phyloP scores from a whole-genome alignment of 2,113 vertebrate species.

The Anguilla japonica region DNA sequence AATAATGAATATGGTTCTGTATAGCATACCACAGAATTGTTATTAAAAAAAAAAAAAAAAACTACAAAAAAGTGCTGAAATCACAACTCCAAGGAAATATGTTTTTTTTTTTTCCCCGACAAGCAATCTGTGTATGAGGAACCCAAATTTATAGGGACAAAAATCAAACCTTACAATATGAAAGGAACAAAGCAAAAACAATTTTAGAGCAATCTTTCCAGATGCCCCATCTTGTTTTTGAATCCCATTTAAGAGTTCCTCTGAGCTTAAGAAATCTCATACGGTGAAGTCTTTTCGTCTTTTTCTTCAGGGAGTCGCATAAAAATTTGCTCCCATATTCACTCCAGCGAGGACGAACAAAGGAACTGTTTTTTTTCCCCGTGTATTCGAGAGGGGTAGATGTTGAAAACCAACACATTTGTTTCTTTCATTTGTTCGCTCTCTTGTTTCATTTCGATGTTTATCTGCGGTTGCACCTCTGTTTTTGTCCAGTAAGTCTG shows the following conservation, averaged over 20 bases:
- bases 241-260: slow-evolving; percentile 58
- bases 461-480: slow-evolving; percentile 30
- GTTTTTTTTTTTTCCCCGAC: neutral
- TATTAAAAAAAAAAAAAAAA: slow-evolving; percentile 32
- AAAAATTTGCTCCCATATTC: slow-evolving; percentile 47
- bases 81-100: slow-evolving; percentile 39
- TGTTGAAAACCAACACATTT: slow-evolving; percentile 38
- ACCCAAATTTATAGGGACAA: slow-evolving; percentile 52
- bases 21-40: slow-evolving; percentile 38
- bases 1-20: slow-evolving; percentile 17
- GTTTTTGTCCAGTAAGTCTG: slow-evolving; percentile 42
- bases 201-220: slow-evolving; percentile 33
- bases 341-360: slow-evolving; percentile 45
- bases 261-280: slow-evolving; percentile 52
- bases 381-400: slow-evolving; percentile 53
- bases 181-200: slow-evolving; percentile 48
- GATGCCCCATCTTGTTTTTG: slow-evolving; percentile 48
- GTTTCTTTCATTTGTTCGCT: slow-evolving; percentile 5
- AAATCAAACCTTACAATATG: slow-evolving; percentile 43
- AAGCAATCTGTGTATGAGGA: slow-evolving; percentile 42
- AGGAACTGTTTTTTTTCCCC: slow-evolving; percentile 56
- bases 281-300: slow-evolving; percentile 84
- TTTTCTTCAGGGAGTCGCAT: slow-evolving; percentile 30
- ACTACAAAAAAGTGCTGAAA: slow-evolving; percentile 41
- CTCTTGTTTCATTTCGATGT: slow-evolving; percentile 22